Percentiles rank a stretch among this genome's conserved stretches.
These are phyloP conservation scores for Dicentrarchus labrax DNA, from an alignment of 2,113 vertebrate genomes.

Conservation along the genomic window DNA sequence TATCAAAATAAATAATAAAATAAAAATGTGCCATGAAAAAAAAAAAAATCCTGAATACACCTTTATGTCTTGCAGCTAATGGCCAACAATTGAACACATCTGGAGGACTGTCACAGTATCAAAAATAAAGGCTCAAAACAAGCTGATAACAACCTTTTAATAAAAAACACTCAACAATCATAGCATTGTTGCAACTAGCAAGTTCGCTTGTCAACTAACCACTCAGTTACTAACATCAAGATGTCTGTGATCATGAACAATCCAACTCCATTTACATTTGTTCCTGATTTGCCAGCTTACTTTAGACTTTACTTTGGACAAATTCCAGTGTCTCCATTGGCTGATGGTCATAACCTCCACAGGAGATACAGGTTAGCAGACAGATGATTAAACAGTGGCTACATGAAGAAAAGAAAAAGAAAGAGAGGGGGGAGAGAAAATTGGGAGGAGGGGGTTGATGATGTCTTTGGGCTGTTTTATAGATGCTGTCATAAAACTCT, in stretches of 20 bases:
- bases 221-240: no score
- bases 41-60: not conserved
- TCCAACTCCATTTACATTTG: not conserved
- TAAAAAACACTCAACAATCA: no score
- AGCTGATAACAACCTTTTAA: no score
- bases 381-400: conserved; percentile 33
- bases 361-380: not conserved
- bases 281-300: not conserved
- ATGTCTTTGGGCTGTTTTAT: conserved; percentile 56
- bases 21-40: not conserved
- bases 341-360: not conserved
- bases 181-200: no score
- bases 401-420: no score
- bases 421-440: conserved; percentile 24
- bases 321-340: not conserved
- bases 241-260: not conserved
- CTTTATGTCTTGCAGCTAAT: not conserved
- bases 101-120: no score
- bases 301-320: not conserved
- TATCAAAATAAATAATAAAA: not conserved
- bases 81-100: no score
- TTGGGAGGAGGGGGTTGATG: conserved; percentile 5
- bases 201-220: no score
- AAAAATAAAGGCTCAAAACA: no score
- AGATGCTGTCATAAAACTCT: conserved; percentile 41